These are phyloP conservation scores for Stictonetta naevosa DNA, from an alignment of 2,113 vertebrate species.

Conservation along the genomic window DNA sequence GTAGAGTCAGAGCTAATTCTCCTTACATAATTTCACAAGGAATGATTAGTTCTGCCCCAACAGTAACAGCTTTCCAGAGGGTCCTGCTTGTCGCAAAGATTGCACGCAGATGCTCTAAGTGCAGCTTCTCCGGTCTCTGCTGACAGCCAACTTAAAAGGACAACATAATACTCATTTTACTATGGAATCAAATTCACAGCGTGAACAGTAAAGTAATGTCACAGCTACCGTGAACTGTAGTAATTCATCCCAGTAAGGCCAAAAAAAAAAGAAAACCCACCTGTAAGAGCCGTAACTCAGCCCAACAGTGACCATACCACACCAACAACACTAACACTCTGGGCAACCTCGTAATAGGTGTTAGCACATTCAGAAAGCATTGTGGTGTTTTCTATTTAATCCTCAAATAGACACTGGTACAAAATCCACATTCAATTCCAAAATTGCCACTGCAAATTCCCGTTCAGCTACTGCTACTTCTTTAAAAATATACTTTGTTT, in stretches of 20 bases:
- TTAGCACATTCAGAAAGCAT: background rate
- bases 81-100: slow-evolving; percentile 58
- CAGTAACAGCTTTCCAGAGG: slow-evolving; percentile 72
- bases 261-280: background rate
- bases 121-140: slow-evolving; percentile 43
- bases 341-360: background rate
- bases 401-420: background rate
- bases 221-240: slow-evolving; percentile 24
- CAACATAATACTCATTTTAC: slow-evolving; percentile 55
- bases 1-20: slow-evolving; percentile 67
- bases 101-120: slow-evolving; percentile 51
- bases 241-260: background rate
- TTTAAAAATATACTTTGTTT: background rate
- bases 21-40: slow-evolving; percentile 65
- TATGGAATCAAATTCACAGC: slow-evolving; percentile 53
- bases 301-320: background rate
- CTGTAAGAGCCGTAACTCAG: background rate
- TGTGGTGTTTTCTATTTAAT: background rate
- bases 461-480: background rate
- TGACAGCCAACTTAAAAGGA: slow-evolving; percentile 60
- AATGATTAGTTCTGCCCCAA: slow-evolving; percentile 73
- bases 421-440: background rate
- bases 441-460: background rate
- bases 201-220: slow-evolving; percentile 29
- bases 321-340: background rate